A percentile compares a stretch with the other conserved stretches of the same genome.
phyloP scores from a whole-genome alignment of 2,888 invertebrate species.

The Coleophora deauratella region DNA sequence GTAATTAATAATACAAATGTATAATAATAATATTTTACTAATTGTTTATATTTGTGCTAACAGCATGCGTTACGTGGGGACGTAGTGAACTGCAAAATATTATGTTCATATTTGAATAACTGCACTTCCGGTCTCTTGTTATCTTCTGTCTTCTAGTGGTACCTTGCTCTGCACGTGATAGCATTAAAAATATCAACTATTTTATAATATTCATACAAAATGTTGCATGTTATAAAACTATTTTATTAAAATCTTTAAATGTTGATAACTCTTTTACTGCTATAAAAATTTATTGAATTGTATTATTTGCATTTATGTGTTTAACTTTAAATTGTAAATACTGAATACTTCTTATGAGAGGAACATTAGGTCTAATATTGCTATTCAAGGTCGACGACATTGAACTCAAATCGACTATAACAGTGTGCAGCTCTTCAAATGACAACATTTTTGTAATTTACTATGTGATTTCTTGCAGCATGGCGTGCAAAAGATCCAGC shows the following conservation, averaged over 20 bases:
- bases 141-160: constrained; percentile 35
- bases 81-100: constrained; percentile 50
- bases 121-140: constrained; percentile 53
- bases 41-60: constrained; percentile 51
- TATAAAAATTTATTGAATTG: too few species aligned
- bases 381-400: constrained; percentile 62
- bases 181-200: constrained; percentile 64
- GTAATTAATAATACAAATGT: constrained; percentile 7
- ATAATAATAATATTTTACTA: neutral
- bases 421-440: constrained; percentile 74
- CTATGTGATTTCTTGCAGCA: constrained; percentile 34
- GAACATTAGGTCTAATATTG: constrained; percentile 72
- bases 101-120: constrained; percentile 76
- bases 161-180: constrained; percentile 14
- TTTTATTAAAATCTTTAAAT: constrained; percentile 68
- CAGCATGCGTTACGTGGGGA: constrained; percentile 63
- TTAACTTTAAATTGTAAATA: constrained; percentile 64
- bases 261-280: too few species aligned
- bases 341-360: constrained; percentile 74
- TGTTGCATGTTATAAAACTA: constrained; percentile 61
- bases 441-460: constrained; percentile 47
- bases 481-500: constrained; percentile 64
- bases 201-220: too few species aligned
- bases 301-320: too few species aligned
- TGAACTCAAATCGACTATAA: constrained; percentile 55